phyloP scores from a whole-genome alignment of 2,888 invertebrate species.

The Glyphotaelius pellucidus region DNA sequence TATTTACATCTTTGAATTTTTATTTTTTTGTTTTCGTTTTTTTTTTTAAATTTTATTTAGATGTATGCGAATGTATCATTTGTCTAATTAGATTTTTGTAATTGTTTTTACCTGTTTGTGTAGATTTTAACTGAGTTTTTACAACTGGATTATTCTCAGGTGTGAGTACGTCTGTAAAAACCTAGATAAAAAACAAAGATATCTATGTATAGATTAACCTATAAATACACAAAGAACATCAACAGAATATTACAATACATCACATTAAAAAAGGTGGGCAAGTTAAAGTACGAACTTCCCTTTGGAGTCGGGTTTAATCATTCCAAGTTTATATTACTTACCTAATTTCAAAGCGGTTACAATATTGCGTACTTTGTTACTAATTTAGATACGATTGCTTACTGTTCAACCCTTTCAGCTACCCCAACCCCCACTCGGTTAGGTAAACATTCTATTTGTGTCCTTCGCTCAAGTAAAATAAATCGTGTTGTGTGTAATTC shows the following conservation, averaged over 20 bases:
- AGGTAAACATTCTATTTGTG: neutral
- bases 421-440: neutral
- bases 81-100: too few species aligned
- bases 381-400: neutral
- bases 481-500: slow-evolving; percentile 2
- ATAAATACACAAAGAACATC: neutral
- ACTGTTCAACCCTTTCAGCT: neutral
- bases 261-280: neutral
- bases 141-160: too few species aligned
- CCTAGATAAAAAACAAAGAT: too few species aligned
- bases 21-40: too few species aligned
- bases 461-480: slow-evolving; percentile 2
- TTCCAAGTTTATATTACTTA: neutral
- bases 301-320: neutral
- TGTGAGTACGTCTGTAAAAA: too few species aligned
- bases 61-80: too few species aligned
- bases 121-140: too few species aligned
- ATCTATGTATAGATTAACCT: too few species aligned
- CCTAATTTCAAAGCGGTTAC: neutral
- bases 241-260: neutral
- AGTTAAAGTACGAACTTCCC: neutral
- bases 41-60: too few species aligned
- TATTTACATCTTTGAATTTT: too few species aligned
- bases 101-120: too few species aligned
- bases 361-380: neutral